Base-by-base conservation (phyloP, 1,140 invertebrate genomes). In the Rhopalosiphum padi region DNA sequence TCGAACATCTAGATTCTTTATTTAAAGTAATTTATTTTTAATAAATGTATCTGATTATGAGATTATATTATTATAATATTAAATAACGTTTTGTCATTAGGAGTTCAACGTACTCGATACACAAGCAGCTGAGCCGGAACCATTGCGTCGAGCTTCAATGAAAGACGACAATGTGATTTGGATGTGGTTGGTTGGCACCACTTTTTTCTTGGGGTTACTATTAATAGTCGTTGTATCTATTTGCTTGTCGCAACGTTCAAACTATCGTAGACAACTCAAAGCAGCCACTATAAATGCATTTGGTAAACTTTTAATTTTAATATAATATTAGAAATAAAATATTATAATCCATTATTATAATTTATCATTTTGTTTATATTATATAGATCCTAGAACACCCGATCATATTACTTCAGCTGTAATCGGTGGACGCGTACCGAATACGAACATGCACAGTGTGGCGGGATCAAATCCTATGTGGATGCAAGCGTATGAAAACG, bases 381-480 rank as follows among this genome's bases (percentile, higher is more conserved):
- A 0, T 77, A 35, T 68, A 93, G 87, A 93, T 21, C 87, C 91
- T 1, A 86, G 91, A 86, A 86, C 82, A 6, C 15, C 91, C 0
- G 91, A 93, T 55, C 91, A 86, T 23, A 35, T 93, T 11, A 86
- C 7, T n/a, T 93, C 91, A 22, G 82, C 82, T 22, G 91, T 35
- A 25, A 86, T 85, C 35, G 82, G 91, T 30, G 97, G 97, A 55
- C 96, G 97, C 94, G 98, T 99, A 9, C 98, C 98, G 4, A 99
- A 99, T 95, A 99, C 98, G 6, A 99, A 99, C 95, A 98, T 98
- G 95, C 98, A 99, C 95, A 98, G 98, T 94, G 97, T 97, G 11
- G 98, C 99, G 95, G 98, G 98, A 55, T 98, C 98, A 21, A 99
- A 99, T 96, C 98, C 98, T 0, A 99, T 99, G 94, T 99, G 98